Conservation (phyloP, 2,888 invertebrate genomes). For the Melanostoma mellinum region DNA sequence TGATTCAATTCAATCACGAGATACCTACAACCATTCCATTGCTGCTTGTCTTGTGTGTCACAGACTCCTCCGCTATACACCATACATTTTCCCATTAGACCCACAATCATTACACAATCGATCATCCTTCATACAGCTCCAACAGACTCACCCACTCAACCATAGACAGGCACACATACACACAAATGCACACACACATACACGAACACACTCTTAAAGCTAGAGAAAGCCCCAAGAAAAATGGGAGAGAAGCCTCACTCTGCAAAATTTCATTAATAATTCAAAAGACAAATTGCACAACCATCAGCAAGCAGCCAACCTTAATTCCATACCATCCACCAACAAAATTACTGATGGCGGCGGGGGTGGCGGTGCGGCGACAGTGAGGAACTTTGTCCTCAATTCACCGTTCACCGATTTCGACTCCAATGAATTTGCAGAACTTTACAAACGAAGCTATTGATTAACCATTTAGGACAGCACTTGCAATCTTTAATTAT, state of each 20-base stretch:
- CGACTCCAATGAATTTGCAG: constrained; percentile 63
- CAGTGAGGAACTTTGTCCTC: constrained; percentile 35
- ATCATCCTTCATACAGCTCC: constrained; percentile 46
- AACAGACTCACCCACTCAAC: constrained; percentile 14
- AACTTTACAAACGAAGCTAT: constrained; percentile 66
- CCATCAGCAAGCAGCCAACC: constrained; percentile 43
- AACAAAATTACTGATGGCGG: constrained; percentile 12
- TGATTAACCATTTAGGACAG: constrained; percentile 72
- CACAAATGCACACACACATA: constrained; percentile 25
- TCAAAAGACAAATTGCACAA: constrained; percentile 79
- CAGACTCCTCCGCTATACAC: not conserved
- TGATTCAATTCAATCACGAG: constrained; percentile 67
- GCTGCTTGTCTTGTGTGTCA: constrained; percentile 13
- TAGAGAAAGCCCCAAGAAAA: constrained; percentile 48
- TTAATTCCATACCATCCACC: constrained; percentile 8
- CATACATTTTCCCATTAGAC: constrained; percentile 37
- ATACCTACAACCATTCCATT: constrained; percentile 45
- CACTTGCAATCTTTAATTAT: constrained; percentile 73
- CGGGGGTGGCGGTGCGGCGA: not conserved
- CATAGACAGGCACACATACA: constrained; percentile 13
- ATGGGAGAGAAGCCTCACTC: constrained; percentile 38
- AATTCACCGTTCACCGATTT: constrained; percentile 28
- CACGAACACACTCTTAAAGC: not conserved
- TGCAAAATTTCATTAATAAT: constrained; percentile 79
- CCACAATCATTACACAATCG: constrained; percentile 67